Evolutionary conservation across 2,797 vertebrate genomes (phyloP).

Genomic region (Leuciscus waleckii): DNA sequence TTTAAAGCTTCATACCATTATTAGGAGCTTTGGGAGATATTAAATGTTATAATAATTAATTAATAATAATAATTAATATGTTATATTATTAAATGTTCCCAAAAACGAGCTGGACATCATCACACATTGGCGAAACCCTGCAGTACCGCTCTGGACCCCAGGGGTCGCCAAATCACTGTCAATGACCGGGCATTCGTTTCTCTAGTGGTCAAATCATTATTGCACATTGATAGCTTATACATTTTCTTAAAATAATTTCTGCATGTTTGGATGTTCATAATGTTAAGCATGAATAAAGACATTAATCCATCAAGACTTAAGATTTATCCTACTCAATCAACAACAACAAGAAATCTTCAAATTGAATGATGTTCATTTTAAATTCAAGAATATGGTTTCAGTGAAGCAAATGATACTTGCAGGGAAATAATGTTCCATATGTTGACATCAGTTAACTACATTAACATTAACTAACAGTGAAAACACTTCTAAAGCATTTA

Average conservation of each 20-base stretch:
- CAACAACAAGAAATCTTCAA: no score
- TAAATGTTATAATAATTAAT: neutral
- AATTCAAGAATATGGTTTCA: neutral
- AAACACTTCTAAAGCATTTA: neutral
- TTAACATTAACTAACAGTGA: neutral
- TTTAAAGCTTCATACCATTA: neutral
- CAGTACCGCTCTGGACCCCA: neutral
- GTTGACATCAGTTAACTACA: neutral
- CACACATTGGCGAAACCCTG: neutral
- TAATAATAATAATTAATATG: no score
- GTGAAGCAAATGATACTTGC: neutral
- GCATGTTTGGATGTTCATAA: neutral
- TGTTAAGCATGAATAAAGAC: slow-evolving; percentile 9
- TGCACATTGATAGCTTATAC: neutral
- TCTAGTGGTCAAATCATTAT: neutral
- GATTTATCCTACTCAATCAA: neutral
- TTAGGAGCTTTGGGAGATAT: neutral
- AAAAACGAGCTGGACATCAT: neutral
- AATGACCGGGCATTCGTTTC: neutral
- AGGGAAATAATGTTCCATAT: neutral
- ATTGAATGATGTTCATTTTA: no score
- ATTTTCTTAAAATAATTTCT: neutral
- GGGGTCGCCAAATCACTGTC: neutral
- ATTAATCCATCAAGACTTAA: neutral
- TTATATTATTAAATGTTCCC: neutral